Conservation (phyloP, 2,113 vertebrate genomes). For the Menura novaehollandiae region DNA sequence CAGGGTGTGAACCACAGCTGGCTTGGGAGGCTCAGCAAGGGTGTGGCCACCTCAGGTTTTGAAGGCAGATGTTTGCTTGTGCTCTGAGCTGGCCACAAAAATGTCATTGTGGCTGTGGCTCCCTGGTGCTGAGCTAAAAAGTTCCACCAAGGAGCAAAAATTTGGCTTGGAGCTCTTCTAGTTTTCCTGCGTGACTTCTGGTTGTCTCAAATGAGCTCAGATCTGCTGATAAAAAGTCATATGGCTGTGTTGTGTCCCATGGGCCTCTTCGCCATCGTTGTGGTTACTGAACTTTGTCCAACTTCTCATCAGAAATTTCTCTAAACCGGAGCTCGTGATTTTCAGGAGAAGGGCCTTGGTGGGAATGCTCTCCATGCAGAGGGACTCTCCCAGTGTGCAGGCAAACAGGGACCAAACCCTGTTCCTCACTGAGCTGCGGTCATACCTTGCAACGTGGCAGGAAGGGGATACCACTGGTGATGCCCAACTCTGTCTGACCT, state of each 20-base stretch:
- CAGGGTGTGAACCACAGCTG: not conserved
- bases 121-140: not conserved
- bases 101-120: not conserved
- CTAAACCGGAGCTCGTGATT: not conserved
- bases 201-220: not conserved
- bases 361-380: not conserved
- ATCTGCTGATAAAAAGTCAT: not conserved
- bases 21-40: not conserved
- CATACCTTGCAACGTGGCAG: not conserved
- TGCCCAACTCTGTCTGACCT: not conserved
- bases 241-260: not conserved
- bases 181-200: not conserved
- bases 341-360: not conserved
- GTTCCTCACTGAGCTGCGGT: not conserved
- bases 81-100: not conserved
- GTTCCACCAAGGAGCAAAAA: not conserved
- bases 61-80: not conserved
- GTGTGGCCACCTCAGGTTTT: not conserved
- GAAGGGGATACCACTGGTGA: not conserved
- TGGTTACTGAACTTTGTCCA: not conserved
- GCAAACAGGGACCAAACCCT: not conserved
- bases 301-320: not conserved
- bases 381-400: rapidly evolving
- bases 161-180: not conserved
- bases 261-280: not conserved